These are phyloP conservation scores for Macrophya alboannulata DNA, from an alignment of 2,888 invertebrate genomes.

Conservation along the genomic window DNA sequence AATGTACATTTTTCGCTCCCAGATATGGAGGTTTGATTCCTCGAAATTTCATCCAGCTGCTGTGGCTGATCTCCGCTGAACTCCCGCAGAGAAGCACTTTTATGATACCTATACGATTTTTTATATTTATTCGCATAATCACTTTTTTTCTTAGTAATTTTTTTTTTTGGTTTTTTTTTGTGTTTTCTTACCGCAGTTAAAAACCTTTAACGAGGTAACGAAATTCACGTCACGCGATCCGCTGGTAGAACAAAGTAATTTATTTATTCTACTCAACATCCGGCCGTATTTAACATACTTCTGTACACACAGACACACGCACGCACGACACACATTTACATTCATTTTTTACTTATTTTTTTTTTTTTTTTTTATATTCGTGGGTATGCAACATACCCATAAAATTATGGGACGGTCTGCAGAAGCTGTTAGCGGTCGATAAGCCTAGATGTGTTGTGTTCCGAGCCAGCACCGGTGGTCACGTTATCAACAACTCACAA, in stretches of 20 bases:
- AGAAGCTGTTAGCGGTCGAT: constrained; percentile 38
- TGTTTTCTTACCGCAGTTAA: not conserved
- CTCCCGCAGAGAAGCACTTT: constrained; percentile 10
- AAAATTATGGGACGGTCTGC: constrained; percentile 10
- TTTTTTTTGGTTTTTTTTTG: not conserved
- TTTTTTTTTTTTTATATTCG: not conserved
- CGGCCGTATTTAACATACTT: constrained; percentile 33
- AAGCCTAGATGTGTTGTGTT: constrained; percentile 20
- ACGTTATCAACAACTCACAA: constrained; percentile 43
- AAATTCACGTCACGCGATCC: constrained; percentile 51
- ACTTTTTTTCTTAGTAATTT: not conserved
- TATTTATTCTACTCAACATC: constrained; percentile 40
- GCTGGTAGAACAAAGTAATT: constrained; percentile 28
- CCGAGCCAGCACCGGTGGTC: not conserved
- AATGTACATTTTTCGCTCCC: no score
- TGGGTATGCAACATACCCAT: not conserved
- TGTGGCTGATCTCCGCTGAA: not conserved
- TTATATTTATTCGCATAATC: constrained; percentile 30
- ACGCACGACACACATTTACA: not conserved
- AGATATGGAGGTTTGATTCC: no score
- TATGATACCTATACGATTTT: not conserved
- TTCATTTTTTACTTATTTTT: not conserved
- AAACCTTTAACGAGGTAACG: constrained; percentile 50
- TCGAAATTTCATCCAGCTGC: not conserved
- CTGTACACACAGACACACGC: not conserved